Conservation (phyloP, 2,113 vertebrate genomes). For the Penelope pileata region DNA sequence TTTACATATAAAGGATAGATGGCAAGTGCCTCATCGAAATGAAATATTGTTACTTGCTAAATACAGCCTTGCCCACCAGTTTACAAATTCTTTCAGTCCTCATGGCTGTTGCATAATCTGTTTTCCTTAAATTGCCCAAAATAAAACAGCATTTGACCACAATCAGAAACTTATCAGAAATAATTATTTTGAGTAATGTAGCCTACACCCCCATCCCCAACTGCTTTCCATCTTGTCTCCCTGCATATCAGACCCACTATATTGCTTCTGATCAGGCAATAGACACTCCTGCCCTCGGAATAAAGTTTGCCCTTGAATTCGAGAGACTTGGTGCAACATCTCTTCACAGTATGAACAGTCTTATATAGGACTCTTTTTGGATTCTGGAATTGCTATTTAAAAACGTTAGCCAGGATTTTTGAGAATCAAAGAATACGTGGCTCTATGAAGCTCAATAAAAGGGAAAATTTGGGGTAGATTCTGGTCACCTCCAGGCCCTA, state of each 20-base stretch:
- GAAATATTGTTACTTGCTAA: not conserved
- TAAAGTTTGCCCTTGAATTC: not conserved
- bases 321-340: not conserved
- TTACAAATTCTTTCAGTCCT: not conserved
- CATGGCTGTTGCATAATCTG: not conserved
- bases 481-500: not conserved
- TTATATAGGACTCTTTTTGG: not conserved
- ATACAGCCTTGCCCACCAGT: not conserved
- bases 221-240: not conserved
- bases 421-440: not conserved
- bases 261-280: not conserved
- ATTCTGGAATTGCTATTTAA: not conserved
- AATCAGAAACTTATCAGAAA: not conserved
- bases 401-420: not conserved
- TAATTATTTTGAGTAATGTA: not conserved
- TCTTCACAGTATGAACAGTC: not conserved
- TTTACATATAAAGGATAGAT: not conserved
- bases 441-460: not conserved
- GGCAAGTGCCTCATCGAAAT: not conserved
- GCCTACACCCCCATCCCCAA: not conserved
- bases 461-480: not conserved
- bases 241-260: not conserved
- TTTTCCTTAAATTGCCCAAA: not conserved
- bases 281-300: not conserved
- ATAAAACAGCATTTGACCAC: not conserved